Conservation (phyloP, 2,888 invertebrate genomes). For the Chelonus formosanus region DNA sequence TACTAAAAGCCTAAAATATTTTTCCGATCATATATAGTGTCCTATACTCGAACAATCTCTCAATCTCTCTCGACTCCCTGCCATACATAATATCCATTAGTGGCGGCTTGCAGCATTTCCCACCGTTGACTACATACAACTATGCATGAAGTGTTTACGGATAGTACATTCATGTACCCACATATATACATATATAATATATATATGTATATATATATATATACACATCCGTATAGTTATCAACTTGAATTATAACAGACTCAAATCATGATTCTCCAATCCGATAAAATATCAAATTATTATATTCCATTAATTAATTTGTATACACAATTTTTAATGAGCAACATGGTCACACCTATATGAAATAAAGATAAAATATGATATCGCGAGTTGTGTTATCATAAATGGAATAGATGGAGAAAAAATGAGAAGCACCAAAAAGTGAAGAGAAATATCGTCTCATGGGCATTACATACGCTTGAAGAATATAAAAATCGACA, state of each 20-base stretch:
- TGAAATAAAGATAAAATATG: too few species aligned
- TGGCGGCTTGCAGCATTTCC: slow-evolving; percentile 36
- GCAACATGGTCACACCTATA: background rate
- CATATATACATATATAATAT: slow-evolving; percentile 7
- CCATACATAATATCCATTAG: slow-evolving; percentile 37
- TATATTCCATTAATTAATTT: slow-evolving; percentile 5
- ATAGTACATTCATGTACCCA: too few species aligned
- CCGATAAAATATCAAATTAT: slow-evolving; percentile 1
- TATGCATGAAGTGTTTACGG: too few species aligned
- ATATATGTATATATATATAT: slow-evolving; percentile 1
- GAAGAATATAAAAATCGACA: slow-evolving; percentile 60
- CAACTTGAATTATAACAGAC: too few species aligned
- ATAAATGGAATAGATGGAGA: background rate
- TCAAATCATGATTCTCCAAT: background rate
- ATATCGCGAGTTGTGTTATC: too few species aligned
- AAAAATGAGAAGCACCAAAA: slow-evolving; percentile 1
- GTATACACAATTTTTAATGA: slow-evolving; percentile 5
- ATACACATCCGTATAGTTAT: background rate
- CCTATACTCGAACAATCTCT: slow-evolving; percentile 8
- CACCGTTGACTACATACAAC: slow-evolving; percentile 24
- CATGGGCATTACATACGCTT: slow-evolving; percentile 41
- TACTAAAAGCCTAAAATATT: slow-evolving; percentile 1
- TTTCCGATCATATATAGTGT: background rate
- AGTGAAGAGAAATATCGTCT: slow-evolving; percentile 2
- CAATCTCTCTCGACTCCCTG: slow-evolving; percentile 24